Evolutionary conservation across 1,140 invertebrate genomes (phyloP), one percentile per base, ranked within the genome.

Genomic region (Holotrichia oblita): DNA sequence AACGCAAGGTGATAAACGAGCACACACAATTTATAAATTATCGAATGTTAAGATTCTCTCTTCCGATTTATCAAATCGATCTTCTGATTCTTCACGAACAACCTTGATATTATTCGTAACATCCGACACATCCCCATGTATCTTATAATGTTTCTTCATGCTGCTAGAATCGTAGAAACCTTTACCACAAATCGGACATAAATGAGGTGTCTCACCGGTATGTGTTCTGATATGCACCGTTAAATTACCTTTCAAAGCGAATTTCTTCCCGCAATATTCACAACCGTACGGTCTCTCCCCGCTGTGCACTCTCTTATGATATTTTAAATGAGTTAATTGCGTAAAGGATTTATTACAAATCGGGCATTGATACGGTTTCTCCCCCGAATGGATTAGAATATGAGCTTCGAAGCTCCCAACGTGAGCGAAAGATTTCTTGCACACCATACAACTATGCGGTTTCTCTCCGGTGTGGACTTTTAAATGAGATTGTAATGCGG

Each of bases 311-410:
- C 82, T 72, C n/a, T 77, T 20, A 69, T 83, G 82, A 48, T 83
- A 80, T 41, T 78, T 82, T 17, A 83, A 73, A 77, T 81, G 80
- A 8, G 82, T 77, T 59, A 80, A 72, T 41, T 82, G 81, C 9
- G 79, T 88, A 81, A 90, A 90, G 3, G 85, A 81, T 80, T 89
- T 90, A 0, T 86, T 86, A 82, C 90, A 91, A 7, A 88, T 79
- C 77, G 88, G 85, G 81, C 90, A 98, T 81, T 93, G 92, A 84
- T 97, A 97, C 0, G 96, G 96, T 83, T 97, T 97, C 84, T 97
- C n/a, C n/a, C 96, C 96, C 0, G 96, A 97, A 86, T 98, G 96
- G 27, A 97, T 88, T 7, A 96, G 89, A 89, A 97, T 93, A 85
- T 98, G 96, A 0, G 95, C 96, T 86, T 97, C n/a, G 42, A 97